Evolutionary conservation across 2,888 invertebrate species (phyloP).

Genomic region (Drosophila suboccidentalis): DNA sequence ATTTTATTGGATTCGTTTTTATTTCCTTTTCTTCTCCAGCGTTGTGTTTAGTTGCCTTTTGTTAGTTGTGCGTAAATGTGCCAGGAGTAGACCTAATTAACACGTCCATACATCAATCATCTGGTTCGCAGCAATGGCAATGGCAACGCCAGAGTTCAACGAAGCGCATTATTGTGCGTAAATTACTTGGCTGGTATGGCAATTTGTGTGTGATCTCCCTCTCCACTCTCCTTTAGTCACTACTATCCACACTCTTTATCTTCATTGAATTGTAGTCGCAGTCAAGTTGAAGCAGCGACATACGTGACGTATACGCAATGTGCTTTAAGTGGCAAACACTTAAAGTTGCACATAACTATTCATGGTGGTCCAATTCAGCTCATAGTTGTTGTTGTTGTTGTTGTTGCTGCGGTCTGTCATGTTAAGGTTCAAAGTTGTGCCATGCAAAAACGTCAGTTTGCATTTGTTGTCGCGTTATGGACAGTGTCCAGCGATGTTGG

Average conservation of each 20-base stretch:
- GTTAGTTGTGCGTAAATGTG: constrained; percentile 49
- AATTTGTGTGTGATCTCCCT: constrained; percentile 21
- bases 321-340: constrained; percentile 67
- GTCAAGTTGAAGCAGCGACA: constrained; percentile 34
- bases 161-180: constrained; percentile 82
- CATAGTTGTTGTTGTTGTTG: constrained; percentile 5
- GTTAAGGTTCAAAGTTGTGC: constrained; percentile 72
- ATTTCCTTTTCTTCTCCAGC: neutral
- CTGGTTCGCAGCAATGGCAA: constrained; percentile 54
- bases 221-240: neutral
- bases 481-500: constrained; percentile 33
- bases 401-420: constrained; percentile 70
- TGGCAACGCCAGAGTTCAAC: constrained; percentile 65
- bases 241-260: constrained; percentile 1
- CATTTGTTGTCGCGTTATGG: constrained; percentile 70
- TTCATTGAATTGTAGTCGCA: constrained; percentile 23
- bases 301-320: constrained; percentile 69
- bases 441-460: constrained; percentile 77
- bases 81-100: constrained; percentile 78
- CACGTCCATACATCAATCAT: constrained; percentile 82
- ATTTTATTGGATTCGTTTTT: constrained; percentile 46
- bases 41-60: constrained; percentile 23
- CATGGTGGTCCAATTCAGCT: constrained; percentile 29
- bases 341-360: constrained; percentile 65
- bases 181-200: constrained; percentile 69